Base-by-base conservation (phyloP, 2,113 vertebrate species). In the Passer domesticus region DNA sequence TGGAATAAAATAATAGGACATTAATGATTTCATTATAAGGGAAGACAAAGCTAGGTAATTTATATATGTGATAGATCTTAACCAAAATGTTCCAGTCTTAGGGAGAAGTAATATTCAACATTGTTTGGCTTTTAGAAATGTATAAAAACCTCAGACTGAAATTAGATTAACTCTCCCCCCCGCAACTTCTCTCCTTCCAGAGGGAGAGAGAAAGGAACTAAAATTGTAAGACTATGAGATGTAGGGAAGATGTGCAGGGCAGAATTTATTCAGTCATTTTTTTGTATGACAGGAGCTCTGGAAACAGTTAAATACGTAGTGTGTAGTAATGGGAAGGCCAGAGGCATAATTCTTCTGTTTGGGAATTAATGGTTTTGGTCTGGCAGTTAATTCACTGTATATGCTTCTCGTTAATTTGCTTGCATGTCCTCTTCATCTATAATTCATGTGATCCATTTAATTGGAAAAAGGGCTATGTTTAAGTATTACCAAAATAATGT, bases 391-490 rank as follows among this genome's bases (percentile, higher is more conserved):
- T 84, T 91, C 39, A 55, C 47, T 91, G 33, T 81, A 33, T 69
- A 30, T 83, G 27, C 50, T 74, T 53, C 59, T 84, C 75, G 39
- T 75, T 89, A 58, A 52, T 89, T 86, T 91, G 9, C 53, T 87
- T 66, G 46, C 43, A 43, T 90, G 78, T 62, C 75, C n/a, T 74
- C 76, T 58, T 92, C 59, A 60, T 89, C 33, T 90, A 3, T 80
- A 78, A 69, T 85, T 94, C 62, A 52, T 94, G 33, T 80, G 46
- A 92, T 87, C 30, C 23, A 15, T 89, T 94, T 82, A 94, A 78
- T 76, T 92, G 62, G 85, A 70, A 75, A 70, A 87, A 74, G 41
- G 60, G 5, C 69, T 77, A 13, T 93, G 69, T 69, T 47, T 78
- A 64, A 33, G 13, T 68, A 24, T 78, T 83, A 79, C 15, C 28